A percentile compares a stretch with the other conserved stretches of the same genome.
These are phyloP conservation scores for Mirza zaza DNA, from an alignment of 2,113 vertebrate species.

Conservation along the genomic window DNA sequence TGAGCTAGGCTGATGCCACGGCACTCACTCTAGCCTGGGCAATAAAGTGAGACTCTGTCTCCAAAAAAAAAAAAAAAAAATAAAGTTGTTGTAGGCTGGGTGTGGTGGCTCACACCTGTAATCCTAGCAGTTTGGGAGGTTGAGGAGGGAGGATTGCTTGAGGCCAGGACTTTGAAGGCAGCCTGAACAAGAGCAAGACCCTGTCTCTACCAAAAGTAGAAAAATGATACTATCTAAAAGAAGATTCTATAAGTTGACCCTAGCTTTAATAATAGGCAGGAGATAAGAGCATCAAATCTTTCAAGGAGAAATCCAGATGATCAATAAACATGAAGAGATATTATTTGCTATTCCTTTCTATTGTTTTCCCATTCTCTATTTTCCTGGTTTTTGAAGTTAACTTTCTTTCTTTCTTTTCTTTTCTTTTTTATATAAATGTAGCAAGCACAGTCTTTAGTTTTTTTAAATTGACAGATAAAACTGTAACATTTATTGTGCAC, in stretches of 20 bases:
- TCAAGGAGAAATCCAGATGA: neutral
- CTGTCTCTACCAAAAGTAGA: too few relatives aligned
- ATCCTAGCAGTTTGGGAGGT: too few relatives aligned
- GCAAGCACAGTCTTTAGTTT: neutral
- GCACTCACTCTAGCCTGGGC: too few relatives aligned
- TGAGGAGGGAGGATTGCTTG: too few relatives aligned
- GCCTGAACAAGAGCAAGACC: too few relatives aligned
- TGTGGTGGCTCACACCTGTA: too few relatives aligned
- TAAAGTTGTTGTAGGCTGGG: neutral
- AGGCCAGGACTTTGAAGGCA: too few relatives aligned
- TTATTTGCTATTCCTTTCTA: neutral
- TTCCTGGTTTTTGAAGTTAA: neutral
- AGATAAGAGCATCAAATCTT: neutral
- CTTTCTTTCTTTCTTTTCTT: neutral
- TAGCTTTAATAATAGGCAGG: neutral
- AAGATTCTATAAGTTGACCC: neutral
- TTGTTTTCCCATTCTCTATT: neutral
- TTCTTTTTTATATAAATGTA: neutral
- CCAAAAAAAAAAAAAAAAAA: too few relatives aligned
- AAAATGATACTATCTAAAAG: neutral
- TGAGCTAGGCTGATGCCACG: too few relatives aligned
- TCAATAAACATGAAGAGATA: neutral
- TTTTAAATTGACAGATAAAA: neutral
- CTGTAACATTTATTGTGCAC: neutral
- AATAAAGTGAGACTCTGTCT: too few relatives aligned